Conservation (phyloP, 2,888 invertebrate species). For the Cartodere bifasciata region DNA sequence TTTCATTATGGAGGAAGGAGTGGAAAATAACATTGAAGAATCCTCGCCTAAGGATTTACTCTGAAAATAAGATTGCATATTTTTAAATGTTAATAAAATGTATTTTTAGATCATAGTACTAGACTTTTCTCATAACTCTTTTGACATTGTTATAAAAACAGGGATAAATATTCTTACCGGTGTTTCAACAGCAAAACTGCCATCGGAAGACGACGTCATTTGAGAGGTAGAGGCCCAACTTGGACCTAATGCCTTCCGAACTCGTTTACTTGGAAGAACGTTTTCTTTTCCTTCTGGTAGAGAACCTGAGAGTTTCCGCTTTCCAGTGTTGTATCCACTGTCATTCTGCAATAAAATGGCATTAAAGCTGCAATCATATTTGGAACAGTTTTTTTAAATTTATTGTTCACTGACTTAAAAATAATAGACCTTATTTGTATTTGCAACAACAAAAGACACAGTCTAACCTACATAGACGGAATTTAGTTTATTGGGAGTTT, state of each 20-base stretch:
- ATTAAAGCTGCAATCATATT: too few relatives aligned
- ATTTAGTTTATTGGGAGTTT: too few relatives aligned
- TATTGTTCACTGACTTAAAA: too few relatives aligned
- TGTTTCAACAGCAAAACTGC: conserved; percentile 63
- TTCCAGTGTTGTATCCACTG: conserved; percentile 42
- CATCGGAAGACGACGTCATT: conserved; percentile 37
- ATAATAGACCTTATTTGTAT: too few relatives aligned
- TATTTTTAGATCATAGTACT: too few relatives aligned
- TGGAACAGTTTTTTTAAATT: too few relatives aligned
- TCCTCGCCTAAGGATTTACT: conserved; percentile 74
- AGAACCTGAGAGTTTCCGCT: conserved; percentile 30
- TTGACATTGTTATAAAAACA: too few relatives aligned
- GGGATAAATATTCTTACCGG: too few relatives aligned
- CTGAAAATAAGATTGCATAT: conserved; percentile 51
- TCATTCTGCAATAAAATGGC: conserved; percentile 42
- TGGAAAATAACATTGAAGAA: conserved; percentile 70
- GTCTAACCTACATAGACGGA: too few relatives aligned
- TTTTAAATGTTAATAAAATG: too few relatives aligned
- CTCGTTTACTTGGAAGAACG: conserved; percentile 56
- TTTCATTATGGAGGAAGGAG: conserved; percentile 78
- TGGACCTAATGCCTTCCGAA: conserved; percentile 67
- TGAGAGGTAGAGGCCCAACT: conserved; percentile 49
- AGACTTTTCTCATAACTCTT: too few relatives aligned
- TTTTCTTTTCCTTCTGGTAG: conserved; percentile 50
- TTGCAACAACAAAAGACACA: too few relatives aligned